phyloP scores from a whole-genome alignment of 2,113 vertebrate genomes.

The Oreochromis spilurus region DNA sequence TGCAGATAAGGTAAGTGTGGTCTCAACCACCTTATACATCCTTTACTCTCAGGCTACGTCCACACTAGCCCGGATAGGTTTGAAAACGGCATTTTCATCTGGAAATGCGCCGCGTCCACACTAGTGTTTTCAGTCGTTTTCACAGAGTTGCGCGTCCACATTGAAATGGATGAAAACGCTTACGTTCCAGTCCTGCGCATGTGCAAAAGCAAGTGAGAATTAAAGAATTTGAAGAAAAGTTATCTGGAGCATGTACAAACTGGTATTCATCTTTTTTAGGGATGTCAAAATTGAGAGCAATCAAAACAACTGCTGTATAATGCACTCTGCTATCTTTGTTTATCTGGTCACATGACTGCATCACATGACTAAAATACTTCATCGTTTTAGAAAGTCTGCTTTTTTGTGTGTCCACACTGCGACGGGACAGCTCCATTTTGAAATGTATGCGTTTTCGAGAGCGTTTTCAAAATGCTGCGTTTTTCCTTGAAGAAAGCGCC shows the following conservation, averaged over 20 bases:
- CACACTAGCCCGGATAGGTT: not conserved
- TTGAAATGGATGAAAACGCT: not conserved
- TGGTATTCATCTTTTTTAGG: not conserved
- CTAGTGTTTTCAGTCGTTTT: not conserved
- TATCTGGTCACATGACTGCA: not conserved
- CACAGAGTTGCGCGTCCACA: not conserved
- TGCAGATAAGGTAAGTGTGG: not conserved
- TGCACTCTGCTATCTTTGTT: not conserved
- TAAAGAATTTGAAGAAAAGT: not conserved
- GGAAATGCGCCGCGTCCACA: not conserved
- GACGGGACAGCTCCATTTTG: not conserved
- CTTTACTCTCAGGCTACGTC: not conserved
- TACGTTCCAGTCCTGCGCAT: not conserved
- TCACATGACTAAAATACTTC: not conserved
- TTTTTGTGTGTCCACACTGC: not conserved
- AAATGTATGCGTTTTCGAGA: not conserved
- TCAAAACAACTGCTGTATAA: not conserved
- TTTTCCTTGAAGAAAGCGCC: not conserved
- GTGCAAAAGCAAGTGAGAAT: rapidly evolving
- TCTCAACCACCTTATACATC: not conserved
- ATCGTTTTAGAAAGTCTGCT: not conserved
- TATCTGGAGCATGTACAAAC: not conserved
- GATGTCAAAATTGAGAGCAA: not conserved
- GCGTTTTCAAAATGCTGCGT: not conserved
- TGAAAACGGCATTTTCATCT: rapidly evolving